Percentiles rank a stretch among this genome's conserved stretches.
These are phyloP conservation scores for Mus spretus DNA, from an alignment of 2,797 vertebrate genomes.

Conservation along the genomic window DNA sequence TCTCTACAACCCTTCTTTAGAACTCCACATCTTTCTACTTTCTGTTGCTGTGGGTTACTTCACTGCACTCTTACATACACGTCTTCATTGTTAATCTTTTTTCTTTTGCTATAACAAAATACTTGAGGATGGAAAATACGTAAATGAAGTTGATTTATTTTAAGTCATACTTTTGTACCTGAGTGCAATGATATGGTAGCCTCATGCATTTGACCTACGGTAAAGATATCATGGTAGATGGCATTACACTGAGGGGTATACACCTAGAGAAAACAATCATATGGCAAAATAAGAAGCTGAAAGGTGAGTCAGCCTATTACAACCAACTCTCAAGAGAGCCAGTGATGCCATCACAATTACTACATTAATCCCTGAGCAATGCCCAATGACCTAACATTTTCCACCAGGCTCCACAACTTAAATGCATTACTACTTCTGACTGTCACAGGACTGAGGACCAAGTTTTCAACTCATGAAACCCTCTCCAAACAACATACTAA, in stretches of 20 bases:
- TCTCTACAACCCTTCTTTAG: background rate
- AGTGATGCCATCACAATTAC: background rate
- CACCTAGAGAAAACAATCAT: background rate
- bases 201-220: background rate
- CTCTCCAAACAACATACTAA: background rate
- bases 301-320: background rate
- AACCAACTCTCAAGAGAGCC: background rate
- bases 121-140: too few species aligned
- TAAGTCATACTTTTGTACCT: background rate
- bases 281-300: background rate
- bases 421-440: background rate
- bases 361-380: background rate
- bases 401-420: background rate
- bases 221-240: background rate
- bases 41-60: background rate
- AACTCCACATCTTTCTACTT: background rate
- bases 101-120: background rate
- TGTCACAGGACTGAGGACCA: background rate
- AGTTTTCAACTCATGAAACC: background rate
- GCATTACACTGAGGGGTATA: background rate
- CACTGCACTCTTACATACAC: background rate
- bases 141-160: background rate
- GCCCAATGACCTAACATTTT: background rate
- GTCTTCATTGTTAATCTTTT: background rate
- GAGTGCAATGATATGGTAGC: background rate